Evolutionary conservation across 1,140 invertebrate species (phyloP), one percentile per base, ranked within the genome.

Genomic region (Atopsyche davidsoni): DNA sequence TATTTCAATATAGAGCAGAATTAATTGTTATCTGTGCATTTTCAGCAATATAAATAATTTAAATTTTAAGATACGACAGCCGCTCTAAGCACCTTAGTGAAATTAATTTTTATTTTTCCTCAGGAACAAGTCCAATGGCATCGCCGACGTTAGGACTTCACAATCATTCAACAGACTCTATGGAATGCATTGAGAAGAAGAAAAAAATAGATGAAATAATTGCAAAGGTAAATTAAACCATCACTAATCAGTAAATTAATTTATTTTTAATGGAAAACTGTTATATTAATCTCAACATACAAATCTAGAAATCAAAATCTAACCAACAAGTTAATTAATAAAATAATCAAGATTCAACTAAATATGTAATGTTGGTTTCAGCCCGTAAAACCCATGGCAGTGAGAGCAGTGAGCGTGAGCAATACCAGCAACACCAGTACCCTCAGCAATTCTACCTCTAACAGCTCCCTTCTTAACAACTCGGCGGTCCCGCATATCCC

Each of bases 131-230:
- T 67, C 71, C 77, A 48, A 63, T 75, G 19, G 66, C 72, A 55
- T 76, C 81, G 36, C 81, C 80, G 25, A 66, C 70, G 51, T 69
- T 79, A 61, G 63, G 75, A 70, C 65, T 75, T 65, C 64, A 77
- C 75, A 87, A 86, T 64, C 83, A 87, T 78, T 86, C 83, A 63
- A 85, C 80, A 64, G 83, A 86, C 69, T 84, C 80, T 40, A 81
- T 80, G 49, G 80, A 85, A 63, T 72, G 75, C 59, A 81, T 84
- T 55, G 81, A 83, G 59, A 87, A 88, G 63, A 86, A 87, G 55
- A 86, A 86, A 66, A 81, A 78, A 59, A 63, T 70, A 49, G 67
- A 71, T 48, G 75, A 78, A 54, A 71, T 71, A 47, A 66, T 59
- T 23, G 61, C 65, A 18, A 74, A 74, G 60, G 68, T 71, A 60